Conservation (phyloP, 2,888 invertebrate genomes). For the Psylliodes chrysocephalus region DNA sequence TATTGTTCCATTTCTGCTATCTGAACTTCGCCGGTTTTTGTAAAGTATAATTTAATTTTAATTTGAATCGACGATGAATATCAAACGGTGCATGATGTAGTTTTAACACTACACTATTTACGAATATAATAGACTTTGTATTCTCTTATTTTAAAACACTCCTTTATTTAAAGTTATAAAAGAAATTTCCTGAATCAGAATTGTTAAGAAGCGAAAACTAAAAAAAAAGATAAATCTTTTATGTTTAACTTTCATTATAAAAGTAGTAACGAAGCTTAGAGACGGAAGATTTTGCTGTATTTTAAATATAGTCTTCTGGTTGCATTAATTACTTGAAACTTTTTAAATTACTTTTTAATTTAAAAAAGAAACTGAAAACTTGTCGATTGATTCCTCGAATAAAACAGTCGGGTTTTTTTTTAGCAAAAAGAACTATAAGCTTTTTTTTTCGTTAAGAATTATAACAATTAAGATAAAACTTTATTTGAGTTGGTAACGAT, state of each 20-base stretch:
- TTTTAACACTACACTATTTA: too few species aligned
- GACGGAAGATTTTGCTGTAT: neutral
- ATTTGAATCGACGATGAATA: too few species aligned
- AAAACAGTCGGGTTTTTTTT: neutral
- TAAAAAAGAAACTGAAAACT: neutral
- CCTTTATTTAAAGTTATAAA: too few species aligned
- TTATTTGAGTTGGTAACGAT: neutral
- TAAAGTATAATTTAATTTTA: too few species aligned
- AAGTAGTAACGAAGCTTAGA: neutral
- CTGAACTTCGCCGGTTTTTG: too few species aligned
- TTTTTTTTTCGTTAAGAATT: neutral
- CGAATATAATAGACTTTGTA: too few species aligned
- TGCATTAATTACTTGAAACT: conserved; percentile 8
- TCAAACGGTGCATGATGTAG: too few species aligned
- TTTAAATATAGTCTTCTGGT: conserved; percentile 1
- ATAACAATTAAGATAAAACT: conserved; percentile 5
- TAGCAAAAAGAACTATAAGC: neutral
- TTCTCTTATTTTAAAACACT: too few species aligned
- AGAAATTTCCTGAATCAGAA: too few species aligned
- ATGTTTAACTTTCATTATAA: conserved; percentile 9
- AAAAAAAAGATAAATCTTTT: too few species aligned
- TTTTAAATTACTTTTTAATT: conserved; percentile 11
- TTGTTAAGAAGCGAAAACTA: neutral
- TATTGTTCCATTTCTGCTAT: too few species aligned
- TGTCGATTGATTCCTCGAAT: conserved; percentile 9